Evolutionary conservation across 1,140 invertebrate genomes (phyloP), one percentile per base, ranked within the genome.

Genomic region (Formica exsecta): DNA sequence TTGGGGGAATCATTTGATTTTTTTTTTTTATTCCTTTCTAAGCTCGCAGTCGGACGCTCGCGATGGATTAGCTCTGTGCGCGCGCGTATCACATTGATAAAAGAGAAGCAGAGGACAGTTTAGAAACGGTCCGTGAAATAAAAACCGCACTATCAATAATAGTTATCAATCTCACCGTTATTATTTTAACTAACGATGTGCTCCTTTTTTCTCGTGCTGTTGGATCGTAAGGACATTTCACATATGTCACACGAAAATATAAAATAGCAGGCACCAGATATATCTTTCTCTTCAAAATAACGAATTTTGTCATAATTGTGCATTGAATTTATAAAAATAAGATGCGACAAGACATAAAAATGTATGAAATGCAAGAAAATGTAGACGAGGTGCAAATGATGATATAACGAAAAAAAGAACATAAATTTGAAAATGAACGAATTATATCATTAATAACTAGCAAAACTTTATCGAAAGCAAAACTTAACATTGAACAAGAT

Each of bases 61-160:
- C 79, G 79, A 62, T 32, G 68, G 79, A 73, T 74, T 32, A 83
- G 68, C 25, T 73, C 25, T 19, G 79, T 16, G 54, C 25, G 36
- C 36, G 51, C 66, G 36, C 54, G 22, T 83, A 73, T 74, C 79
- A 44, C 66, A n/a, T n/a, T 44, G 79, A 83, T 74, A 83, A 83
- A 83, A 73, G 79, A 13, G 57, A 44, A 61, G 44, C 38, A 61
- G 48, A 36, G 66, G 29, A 48, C 54, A 71, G 8, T 61, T 57
- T 64, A 65, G 19, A 66, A 74, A 9, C 41, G 41, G 6, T 57
- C 48, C 16, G 22, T 65, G 51, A 80, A 19, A 51, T 51, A 51
- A 51, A 86, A 86, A 57, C 74, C 25, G 48, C 36, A 19, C 62
- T 80, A 80, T 86, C 73, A 86, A 86, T 86, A 79, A 86, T 80